These are phyloP conservation scores for Menidia beryllina DNA, from an alignment of 2,113 vertebrate species.

Conservation along the genomic window DNA sequence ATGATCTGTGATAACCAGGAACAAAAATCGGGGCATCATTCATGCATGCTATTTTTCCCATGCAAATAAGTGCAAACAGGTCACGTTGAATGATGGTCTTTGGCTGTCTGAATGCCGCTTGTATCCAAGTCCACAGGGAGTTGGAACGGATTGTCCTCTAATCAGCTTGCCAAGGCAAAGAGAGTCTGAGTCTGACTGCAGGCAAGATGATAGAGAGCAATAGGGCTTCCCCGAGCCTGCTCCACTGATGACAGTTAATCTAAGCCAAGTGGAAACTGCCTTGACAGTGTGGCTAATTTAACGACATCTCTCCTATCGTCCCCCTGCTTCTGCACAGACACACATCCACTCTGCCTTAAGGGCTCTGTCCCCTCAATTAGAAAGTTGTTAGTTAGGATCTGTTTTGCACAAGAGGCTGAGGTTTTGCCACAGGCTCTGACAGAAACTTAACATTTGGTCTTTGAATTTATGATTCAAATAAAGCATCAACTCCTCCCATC, in stretches of 20 bases:
- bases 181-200: conserved; percentile 65
- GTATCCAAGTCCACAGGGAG: conserved; percentile 74
- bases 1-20: conserved; percentile 38
- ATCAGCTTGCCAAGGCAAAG: conserved; percentile 74
- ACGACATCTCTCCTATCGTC: conserved; percentile 57
- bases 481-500: background rate
- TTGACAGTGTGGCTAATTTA: conserved; percentile 88
- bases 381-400: conserved; percentile 58
- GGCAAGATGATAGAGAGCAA: conserved; percentile 83
- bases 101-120: conserved; percentile 55
- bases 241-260: conserved; percentile 85
- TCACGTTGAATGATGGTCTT: conserved; percentile 15
- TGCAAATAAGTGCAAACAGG: conserved; percentile 13
- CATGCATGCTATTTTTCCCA: conserved; percentile 9
- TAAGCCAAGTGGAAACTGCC: conserved; percentile 86
- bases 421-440: conserved; percentile 6
- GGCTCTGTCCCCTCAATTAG: conserved; percentile 55
- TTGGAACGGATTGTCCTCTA: conserved; percentile 79
- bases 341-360: conserved; percentile 52
- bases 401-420: conserved; percentile 30
- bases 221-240: conserved; percentile 82
- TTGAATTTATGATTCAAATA: background rate
- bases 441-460: conserved; percentile 4
- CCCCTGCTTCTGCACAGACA: conserved; percentile 11
- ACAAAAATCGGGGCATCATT: conserved; percentile 20